phyloP scores from a whole-genome alignment of 2,113 vertebrate species.

The Mesoclemmys tuberculata region DNA sequence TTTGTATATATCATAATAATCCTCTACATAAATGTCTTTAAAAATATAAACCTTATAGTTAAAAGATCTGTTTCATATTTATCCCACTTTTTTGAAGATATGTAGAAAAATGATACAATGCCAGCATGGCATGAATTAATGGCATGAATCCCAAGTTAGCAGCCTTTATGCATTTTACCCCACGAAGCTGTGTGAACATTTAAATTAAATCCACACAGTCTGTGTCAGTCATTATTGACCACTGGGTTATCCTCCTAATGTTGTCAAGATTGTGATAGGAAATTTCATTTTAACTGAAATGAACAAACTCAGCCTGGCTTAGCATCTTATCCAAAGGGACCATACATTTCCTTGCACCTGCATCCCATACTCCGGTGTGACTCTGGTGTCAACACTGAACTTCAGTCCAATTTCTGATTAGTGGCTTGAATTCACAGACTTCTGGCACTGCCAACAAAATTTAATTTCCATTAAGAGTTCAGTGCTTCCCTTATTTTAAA shows the following conservation, averaged over 20 bases:
- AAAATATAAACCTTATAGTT: not conserved
- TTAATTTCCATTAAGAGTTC: not conserved
- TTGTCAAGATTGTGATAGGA: not conserved
- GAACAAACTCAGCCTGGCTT: not conserved
- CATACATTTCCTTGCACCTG: not conserved
- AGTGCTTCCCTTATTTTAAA: not conserved
- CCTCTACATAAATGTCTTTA: not conserved
- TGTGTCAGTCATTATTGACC: not conserved
- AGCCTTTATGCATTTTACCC: not conserved
- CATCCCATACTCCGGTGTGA: accelerated
- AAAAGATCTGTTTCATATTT: not conserved
- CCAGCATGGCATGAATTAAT: not conserved
- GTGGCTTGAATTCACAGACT: not conserved
- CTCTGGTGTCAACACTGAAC: not conserved
- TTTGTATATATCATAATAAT: accelerated
- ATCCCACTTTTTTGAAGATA: not conserved
- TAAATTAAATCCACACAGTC: not conserved
- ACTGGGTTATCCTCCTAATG: not conserved
- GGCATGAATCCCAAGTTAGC: not conserved
- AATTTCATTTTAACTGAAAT: not conserved
- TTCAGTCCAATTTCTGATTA: not conserved
- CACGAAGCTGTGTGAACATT: not conserved
- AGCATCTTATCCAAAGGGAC: not conserved
- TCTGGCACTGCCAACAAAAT: not conserved
- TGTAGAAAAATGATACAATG: not conserved